A percentile compares a stretch with the other conserved stretches of the same genome.
These are phyloP conservation scores for Ophion ellenae DNA, from an alignment of 2,888 invertebrate genomes.

Conservation along the genomic window DNA sequence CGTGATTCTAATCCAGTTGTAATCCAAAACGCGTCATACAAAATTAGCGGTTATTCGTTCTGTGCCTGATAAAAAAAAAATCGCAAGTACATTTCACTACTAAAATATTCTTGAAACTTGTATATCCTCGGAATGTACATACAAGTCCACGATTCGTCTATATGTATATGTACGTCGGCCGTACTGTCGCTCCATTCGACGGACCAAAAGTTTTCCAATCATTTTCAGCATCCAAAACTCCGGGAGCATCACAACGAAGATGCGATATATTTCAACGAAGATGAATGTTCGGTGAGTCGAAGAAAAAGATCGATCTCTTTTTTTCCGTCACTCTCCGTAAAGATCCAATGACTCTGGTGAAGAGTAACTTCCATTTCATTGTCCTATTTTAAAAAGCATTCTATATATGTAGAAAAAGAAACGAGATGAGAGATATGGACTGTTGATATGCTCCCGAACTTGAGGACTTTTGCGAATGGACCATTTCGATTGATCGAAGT, in stretches of 20 bases:
- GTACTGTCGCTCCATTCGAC: constrained; percentile 19
- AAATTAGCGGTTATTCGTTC: constrained; percentile 74
- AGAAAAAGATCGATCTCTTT: not conserved
- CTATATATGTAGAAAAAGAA: not conserved
- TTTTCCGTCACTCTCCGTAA: not conserved
- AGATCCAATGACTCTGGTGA: not conserved
- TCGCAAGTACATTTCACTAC: constrained; percentile 69
- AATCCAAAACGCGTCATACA: constrained; percentile 69
- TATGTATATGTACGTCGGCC: not conserved
- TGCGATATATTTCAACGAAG: not conserved
- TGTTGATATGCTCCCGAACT: no score
- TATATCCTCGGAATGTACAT: constrained; percentile 13
- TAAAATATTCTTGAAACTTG: constrained; percentile 75
- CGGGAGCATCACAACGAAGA: not conserved
- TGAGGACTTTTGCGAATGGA: not conserved
- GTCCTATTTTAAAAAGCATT: not conserved
- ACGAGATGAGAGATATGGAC: not conserved
- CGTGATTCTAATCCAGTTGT: constrained; percentile 42
- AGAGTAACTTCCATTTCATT: not conserved
- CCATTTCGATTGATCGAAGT: constrained; percentile 1
- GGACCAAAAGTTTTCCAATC: not conserved
- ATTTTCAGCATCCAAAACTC: not conserved
- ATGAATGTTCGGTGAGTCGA: not conserved
- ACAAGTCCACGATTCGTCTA: constrained; percentile 11
- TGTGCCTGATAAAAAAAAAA: constrained; percentile 69